Percentiles rank a stretch among this genome's conserved stretches.
phyloP scores from a whole-genome alignment of 2,888 invertebrate species.

The Chymomyza amoena region DNA sequence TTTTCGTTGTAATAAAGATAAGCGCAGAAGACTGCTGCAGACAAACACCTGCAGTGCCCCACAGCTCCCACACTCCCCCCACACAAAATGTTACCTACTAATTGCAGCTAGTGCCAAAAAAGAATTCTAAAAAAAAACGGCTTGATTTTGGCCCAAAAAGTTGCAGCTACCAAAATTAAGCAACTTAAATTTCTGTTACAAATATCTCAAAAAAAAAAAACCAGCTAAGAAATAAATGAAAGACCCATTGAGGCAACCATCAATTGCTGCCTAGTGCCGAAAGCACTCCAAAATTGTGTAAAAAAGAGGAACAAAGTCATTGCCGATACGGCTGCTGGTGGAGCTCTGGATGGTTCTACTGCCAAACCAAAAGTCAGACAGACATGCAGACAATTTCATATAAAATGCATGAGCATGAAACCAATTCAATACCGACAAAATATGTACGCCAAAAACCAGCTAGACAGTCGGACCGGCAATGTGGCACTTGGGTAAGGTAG shows the following conservation, averaged over 20 bases:
- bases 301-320: slow-evolving; percentile 1
- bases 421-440: slow-evolving; percentile 51
- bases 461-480: not conserved
- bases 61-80: not conserved
- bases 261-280: slow-evolving; percentile 1
- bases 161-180: not conserved
- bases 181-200: not conserved
- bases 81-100: not conserved
- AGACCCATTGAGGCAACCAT: not conserved
- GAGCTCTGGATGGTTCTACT: not conserved
- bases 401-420: slow-evolving; percentile 73
- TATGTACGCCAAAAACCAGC: slow-evolving; percentile 4
- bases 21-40: slow-evolving; percentile 37
- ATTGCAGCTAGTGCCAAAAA: not conserved
- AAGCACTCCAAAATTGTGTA: not conserved
- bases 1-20: slow-evolving; percentile 62
- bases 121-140: not conserved
- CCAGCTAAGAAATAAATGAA: not conserved
- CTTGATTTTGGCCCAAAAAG: not conserved
- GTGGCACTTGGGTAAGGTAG: not conserved
- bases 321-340: not conserved
- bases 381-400: slow-evolving; percentile 68
- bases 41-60: not conserved
- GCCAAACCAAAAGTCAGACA: slow-evolving; percentile 34
- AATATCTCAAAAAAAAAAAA: not conserved